Evolutionary conservation across 2,113 vertebrate species (phyloP).

Genomic region (Ploceus nigricollis): DNA sequence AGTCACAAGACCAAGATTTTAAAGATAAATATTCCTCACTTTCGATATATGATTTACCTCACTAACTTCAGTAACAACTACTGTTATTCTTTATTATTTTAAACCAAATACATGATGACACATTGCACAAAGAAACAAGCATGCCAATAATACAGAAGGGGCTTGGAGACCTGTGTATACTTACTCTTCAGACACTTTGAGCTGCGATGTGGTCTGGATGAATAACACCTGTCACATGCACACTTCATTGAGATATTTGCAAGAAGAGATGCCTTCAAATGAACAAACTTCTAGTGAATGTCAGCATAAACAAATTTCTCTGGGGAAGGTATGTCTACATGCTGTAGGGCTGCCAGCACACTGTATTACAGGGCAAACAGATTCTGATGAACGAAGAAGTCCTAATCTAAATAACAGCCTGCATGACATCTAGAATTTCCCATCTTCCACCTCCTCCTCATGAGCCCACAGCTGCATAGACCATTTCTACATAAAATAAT

Average conservation of each 20-base stretch:
- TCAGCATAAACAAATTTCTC: neutral
- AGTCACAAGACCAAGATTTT: neutral
- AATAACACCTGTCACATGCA: neutral
- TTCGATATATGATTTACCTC: neutral
- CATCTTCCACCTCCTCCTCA: neutral
- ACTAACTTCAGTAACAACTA: neutral
- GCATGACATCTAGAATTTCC: neutral
- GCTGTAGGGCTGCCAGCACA: neutral
- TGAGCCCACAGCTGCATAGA: neutral
- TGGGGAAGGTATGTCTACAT: neutral
- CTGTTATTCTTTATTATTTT: neutral
- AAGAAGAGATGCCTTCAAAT: neutral
- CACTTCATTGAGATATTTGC: neutral
- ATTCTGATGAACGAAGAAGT: neutral
- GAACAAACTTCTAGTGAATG: neutral
- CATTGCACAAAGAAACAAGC: neutral
- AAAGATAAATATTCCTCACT: neutral
- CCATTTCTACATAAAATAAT: neutral
- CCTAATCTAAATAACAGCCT: neutral
- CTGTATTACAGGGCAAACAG: neutral
- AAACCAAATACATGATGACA: neutral
- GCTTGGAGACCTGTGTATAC: rapidly evolving
- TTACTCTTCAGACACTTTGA: neutral
- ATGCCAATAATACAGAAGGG: neutral
- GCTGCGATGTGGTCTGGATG: neutral